Conservation (phyloP, 2,797 vertebrate genomes). For the Zenarchopterus dispar region DNA sequence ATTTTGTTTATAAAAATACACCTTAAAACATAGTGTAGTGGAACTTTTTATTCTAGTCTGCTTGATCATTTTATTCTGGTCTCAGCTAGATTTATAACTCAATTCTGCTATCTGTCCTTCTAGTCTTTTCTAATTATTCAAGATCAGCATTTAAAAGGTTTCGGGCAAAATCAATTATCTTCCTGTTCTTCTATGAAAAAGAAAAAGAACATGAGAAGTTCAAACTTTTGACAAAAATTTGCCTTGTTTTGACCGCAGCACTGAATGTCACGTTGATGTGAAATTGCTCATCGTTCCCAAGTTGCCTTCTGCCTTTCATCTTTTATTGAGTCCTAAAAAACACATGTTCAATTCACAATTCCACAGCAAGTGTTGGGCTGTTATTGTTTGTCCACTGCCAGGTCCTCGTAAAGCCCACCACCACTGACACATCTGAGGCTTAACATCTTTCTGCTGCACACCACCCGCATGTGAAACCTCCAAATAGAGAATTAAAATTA, state of each 20-base stretch:
- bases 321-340: conserved; percentile 78
- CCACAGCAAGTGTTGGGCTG: conserved; percentile 68
- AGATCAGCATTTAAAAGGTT: too few relatives aligned
- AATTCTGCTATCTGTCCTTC: too few relatives aligned
- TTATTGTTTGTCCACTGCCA: conserved; percentile 71
- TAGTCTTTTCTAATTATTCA: too few relatives aligned
- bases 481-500: not conserved
- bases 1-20: too few relatives aligned
- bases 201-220: not conserved
- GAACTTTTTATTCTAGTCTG: too few relatives aligned
- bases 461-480: not conserved
- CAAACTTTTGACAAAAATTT: conserved; percentile 5
- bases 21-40: too few relatives aligned
- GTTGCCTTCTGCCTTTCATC: conserved; percentile 71
- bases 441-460: not conserved
- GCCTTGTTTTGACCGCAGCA: conserved; percentile 22
- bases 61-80: too few relatives aligned
- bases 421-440: conserved; percentile 52
- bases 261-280: conserved; percentile 61
- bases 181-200: not conserved
- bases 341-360: conserved; percentile 78
- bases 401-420: conserved; percentile 62
- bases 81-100: too few relatives aligned
- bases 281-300: conserved; percentile 62
- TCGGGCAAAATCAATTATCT: too few relatives aligned